Percentiles rank a stretch among this genome's conserved stretches.
phyloP scores from a whole-genome alignment of 2,797 vertebrate species.

The Microhierax caerulescens region DNA sequence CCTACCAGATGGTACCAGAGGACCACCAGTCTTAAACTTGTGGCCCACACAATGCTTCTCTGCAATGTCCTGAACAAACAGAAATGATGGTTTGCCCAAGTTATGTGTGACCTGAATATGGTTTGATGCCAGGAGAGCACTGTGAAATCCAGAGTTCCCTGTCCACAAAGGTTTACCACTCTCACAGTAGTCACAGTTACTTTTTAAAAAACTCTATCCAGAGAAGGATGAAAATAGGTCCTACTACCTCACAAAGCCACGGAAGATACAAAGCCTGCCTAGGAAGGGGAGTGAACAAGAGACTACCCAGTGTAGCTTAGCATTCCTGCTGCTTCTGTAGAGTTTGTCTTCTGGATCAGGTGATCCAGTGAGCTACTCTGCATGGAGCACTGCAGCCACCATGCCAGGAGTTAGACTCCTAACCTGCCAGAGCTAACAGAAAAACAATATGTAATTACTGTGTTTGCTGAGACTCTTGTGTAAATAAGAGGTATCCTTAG shows the following conservation, averaged over 20 bases:
- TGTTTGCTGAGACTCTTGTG: neutral
- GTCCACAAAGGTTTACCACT: neutral
- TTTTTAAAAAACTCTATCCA: neutral
- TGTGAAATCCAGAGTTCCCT: neutral
- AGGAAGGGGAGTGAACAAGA: neutral
- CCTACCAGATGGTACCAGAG: neutral
- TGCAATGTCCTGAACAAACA: neutral
- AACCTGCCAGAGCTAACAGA: neutral
- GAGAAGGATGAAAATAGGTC: neutral
- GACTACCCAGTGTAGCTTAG: neutral
- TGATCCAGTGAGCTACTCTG: neutral
- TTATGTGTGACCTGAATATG: neutral
- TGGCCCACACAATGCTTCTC: neutral
- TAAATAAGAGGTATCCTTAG: neutral
- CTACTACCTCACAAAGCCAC: neutral
- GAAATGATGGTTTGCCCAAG: neutral
- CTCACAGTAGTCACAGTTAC: neutral
- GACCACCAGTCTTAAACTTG: neutral
- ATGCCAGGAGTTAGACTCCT: neutral
- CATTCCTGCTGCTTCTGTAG: neutral
- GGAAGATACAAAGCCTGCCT: neutral
- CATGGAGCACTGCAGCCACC: neutral
- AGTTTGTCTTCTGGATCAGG: neutral
- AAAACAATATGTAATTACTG: neutral
- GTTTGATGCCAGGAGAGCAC: neutral